A percentile compares a stretch with the other conserved stretches of the same genome.
These are phyloP conservation scores for Lutraria lutraria DNA, from an alignment of 2,888 invertebrate species.

Conservation along the genomic window DNA sequence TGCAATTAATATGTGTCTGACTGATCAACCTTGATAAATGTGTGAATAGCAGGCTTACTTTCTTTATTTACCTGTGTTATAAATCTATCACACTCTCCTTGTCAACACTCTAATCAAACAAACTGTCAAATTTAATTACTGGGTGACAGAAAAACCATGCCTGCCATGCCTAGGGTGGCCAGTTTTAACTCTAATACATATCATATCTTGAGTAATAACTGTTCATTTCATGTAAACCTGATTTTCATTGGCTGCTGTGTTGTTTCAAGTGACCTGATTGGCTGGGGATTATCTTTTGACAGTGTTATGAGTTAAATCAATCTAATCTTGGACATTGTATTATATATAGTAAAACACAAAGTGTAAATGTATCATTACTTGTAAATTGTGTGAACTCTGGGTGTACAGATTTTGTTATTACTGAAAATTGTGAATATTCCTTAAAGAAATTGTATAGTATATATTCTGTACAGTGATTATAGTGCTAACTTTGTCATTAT, in stretches of 20 bases:
- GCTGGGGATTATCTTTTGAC: constrained; percentile 31
- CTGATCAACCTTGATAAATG: constrained; percentile 33
- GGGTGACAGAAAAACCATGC: neutral
- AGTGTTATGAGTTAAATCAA: constrained; percentile 33
- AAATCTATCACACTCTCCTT: constrained; percentile 29
- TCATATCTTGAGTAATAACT: constrained; percentile 44
- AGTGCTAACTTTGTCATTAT: constrained; percentile 54
- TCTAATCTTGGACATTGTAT: constrained; percentile 14
- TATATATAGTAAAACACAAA: neutral
- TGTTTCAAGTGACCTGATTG: constrained; percentile 47
- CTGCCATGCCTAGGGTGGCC: constrained; percentile 28
- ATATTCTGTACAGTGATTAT: neutral
- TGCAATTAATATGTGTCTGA: constrained; percentile 24
- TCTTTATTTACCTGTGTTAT: constrained; percentile 17
- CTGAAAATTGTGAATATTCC: constrained; percentile 26
- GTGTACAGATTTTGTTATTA: neutral
- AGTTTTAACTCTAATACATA: constrained; percentile 30
- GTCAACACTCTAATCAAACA: constrained; percentile 29
- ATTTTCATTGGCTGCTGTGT: constrained; percentile 56
- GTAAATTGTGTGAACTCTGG: neutral
- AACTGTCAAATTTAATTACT: constrained; percentile 14
- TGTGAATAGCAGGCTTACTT: constrained; percentile 35
- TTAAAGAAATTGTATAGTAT: neutral
- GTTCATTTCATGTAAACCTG: constrained; percentile 40
- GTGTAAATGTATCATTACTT: neutral